Evolutionary conservation across 37 sponge, comb jelly and placozoan genomes (phyloP), one percentile per base, ranked within the genome.

Genomic region (Oopsacas minuta): DNA sequence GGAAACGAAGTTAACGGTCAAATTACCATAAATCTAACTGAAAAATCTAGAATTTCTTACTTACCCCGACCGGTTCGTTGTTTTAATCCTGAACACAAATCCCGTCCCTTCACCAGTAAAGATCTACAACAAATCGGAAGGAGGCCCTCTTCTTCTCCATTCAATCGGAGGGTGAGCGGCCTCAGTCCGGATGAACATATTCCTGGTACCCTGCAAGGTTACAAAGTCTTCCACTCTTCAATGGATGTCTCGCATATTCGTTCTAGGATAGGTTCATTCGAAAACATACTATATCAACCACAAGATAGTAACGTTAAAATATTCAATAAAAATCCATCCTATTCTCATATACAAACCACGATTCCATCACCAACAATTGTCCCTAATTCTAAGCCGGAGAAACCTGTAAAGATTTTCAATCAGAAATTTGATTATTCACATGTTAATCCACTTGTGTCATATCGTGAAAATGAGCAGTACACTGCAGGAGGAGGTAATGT

Each of bases 341-440:
- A 61, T 12, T 5, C 75, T n/a, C 75, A 61, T 61, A n/a, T 61
- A 32, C 28, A n/a, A 61, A 5, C 75, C 20, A 61, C 75, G 1
- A 12, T 61, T 61, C 3, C 22, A 10, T 25, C 75, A 20, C 75
- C 20, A 20, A 20, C 32, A 5, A 46, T 22, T 12, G 75, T n/a
- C 22, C 28, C 30, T n/a, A 12, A 25, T 7, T 12, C 75, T n/a
- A 61, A n/a, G 20, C 7, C 22, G 1, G 75, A 61, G 7, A 3
- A 3, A n/a, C 20, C 20, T 5, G 22, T 32, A 3, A 61, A 61
- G 28, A n/a, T 61, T 3, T 61, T 61, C 75, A 5, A 61, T n/a
- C 75, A 61, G 30, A 61, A 61, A 61, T 61, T 61, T 32, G 75
- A 61, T 61, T 61, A 61, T 34, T 61, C 75, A 7, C 75, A 61